Evolutionary conservation across 2,113 vertebrate genomes (phyloP).

Genomic region (Notothenia coriiceps): DNA sequence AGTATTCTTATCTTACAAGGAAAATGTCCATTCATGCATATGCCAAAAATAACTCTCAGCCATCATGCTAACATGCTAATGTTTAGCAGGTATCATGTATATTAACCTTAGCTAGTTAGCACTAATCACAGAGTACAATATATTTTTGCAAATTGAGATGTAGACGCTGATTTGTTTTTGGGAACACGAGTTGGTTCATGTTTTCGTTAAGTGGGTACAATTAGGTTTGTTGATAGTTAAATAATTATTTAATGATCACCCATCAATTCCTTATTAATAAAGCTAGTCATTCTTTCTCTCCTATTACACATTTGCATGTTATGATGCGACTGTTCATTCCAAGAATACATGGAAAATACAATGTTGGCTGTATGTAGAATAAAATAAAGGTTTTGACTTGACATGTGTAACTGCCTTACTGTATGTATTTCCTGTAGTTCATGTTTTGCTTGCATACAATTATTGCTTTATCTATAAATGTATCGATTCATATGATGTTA

Average conservation of each 20-base stretch:
- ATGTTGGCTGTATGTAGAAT: not conserved
- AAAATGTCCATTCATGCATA: not conserved
- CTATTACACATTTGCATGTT: not conserved
- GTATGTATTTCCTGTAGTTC: not conserved
- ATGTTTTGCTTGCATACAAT: not conserved
- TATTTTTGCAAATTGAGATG: not conserved
- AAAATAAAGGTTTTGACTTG: not conserved
- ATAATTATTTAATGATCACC: not conserved
- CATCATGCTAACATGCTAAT: not conserved
- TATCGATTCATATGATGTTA: not conserved
- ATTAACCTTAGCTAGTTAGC: not conserved
- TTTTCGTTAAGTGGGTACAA: too few species aligned
- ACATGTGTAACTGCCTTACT: not conserved
- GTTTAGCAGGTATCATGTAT: not conserved
- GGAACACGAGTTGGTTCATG: not conserved
- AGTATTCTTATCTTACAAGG: not conserved
- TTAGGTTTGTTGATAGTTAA: not conserved
- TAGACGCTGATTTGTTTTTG: not conserved
- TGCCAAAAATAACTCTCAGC: not conserved
- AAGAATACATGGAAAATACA: not conserved
- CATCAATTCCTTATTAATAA: not conserved
- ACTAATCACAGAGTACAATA: not conserved
- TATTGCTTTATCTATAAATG: not conserved
- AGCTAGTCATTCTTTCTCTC: not conserved
- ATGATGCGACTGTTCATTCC: not conserved